Evolutionary conservation across 1,140 invertebrate species (phyloP).

Genomic region (Onthophagus taurus): DNA sequence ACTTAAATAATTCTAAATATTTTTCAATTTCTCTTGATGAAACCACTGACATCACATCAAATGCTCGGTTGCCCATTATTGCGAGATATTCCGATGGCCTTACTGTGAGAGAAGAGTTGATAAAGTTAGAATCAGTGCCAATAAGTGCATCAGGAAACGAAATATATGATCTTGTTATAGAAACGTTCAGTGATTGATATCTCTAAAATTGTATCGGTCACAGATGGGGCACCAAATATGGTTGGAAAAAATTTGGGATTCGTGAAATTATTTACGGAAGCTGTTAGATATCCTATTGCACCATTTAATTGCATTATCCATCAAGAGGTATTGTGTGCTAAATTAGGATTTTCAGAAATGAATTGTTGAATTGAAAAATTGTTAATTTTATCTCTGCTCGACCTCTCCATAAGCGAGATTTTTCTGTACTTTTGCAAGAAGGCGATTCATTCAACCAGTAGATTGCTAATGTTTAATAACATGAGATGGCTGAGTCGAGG

Average conservation of each 20-base stretch:
- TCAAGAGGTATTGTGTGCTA: too few relatives aligned
- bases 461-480: slow-evolving; percentile 12
- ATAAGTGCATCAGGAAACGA: slow-evolving; percentile 1
- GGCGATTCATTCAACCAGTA: slow-evolving; percentile 7
- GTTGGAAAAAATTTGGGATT: slow-evolving; percentile 4
- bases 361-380: slow-evolving; percentile 7
- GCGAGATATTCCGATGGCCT: slow-evolving; percentile 6
- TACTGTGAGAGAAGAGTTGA: too few relatives aligned
- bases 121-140: too few relatives aligned
- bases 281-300: slow-evolving; percentile 3
- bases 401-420: slow-evolving; percentile 7
- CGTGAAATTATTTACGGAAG: slow-evolving; percentile 3
- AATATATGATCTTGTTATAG: slow-evolving; percentile 4
- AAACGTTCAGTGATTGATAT: too few relatives aligned
- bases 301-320: too few relatives aligned
- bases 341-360: slow-evolving; percentile 9
- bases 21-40: too few relatives aligned
- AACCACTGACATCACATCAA: too few relatives aligned
- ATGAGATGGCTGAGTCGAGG: slow-evolving; percentile 8
- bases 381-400: slow-evolving; percentile 8
- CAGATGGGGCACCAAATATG: slow-evolving; percentile 5
- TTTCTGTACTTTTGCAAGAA: slow-evolving; percentile 9
- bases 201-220: slow-evolving; percentile 7
- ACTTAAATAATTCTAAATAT: not conserved
- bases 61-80: slow-evolving; percentile 3